Percentiles rank a stretch among this genome's conserved stretches.
These are phyloP conservation scores for Sebastes elongatus DNA, from an alignment of 2,797 vertebrate genomes.

Conservation along the genomic window DNA sequence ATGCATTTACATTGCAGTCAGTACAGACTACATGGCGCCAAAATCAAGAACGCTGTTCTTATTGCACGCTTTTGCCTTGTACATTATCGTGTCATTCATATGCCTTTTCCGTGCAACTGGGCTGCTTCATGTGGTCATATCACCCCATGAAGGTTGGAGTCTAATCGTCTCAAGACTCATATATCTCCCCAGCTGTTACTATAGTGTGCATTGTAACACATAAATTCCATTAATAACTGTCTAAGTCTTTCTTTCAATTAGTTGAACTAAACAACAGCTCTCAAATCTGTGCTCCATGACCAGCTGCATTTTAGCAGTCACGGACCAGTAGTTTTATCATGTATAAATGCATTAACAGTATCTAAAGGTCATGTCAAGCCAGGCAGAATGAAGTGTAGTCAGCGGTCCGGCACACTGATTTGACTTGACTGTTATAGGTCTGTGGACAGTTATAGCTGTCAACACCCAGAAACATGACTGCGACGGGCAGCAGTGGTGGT, in stretches of 20 bases:
- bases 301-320: conserved; percentile 40
- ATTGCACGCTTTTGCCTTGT: no score
- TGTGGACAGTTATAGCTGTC: conserved; percentile 38
- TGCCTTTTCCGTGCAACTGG: no score
- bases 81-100: no score
- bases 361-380: conserved; percentile 62
- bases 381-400: conserved; percentile 51
- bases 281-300: conserved; percentile 41
- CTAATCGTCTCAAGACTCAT: not conserved
- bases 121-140: not conserved
- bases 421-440: conserved; percentile 42
- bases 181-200: not conserved
- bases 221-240: conserved; percentile 10
- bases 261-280: conserved; percentile 19
- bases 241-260: conserved; percentile 32
- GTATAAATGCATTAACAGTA: conserved; percentile 49
- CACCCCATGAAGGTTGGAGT: not conserved
- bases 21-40: no score
- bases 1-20: no score
- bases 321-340: conserved; percentile 49
- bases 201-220: not conserved
- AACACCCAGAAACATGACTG: conserved; percentile 51
- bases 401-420: conserved; percentile 46
- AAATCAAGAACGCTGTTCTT: no score
- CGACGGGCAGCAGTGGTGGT: not conserved